Conservation (phyloP, 2,113 vertebrate species). For the Aspidoscelis tigris region DNA sequence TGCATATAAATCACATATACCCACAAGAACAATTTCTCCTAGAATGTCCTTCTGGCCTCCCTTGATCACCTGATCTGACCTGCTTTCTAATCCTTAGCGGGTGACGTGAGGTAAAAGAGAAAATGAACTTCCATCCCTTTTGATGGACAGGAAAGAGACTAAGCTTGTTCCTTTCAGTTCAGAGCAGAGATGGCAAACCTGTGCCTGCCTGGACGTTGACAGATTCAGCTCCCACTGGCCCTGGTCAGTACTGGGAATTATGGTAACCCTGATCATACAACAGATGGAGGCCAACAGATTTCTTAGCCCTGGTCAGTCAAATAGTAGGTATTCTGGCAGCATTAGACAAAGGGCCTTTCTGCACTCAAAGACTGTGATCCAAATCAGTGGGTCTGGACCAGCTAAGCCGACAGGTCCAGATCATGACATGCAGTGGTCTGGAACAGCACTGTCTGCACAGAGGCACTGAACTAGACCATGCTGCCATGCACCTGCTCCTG, state of each 20-base stretch:
- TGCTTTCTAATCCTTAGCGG: background rate
- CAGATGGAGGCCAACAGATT: background rate
- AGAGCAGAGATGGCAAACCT: background rate
- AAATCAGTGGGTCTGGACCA: too few relatives aligned
- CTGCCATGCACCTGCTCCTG: too few relatives aligned
- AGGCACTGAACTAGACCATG: too few relatives aligned
- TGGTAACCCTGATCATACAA: background rate
- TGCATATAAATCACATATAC: background rate
- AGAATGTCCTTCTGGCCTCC: background rate
- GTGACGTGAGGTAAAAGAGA: background rate
- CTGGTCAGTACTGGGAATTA: background rate
- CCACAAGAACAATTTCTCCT: background rate
- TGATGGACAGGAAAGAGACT: background rate
- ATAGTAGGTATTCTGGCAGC: too few relatives aligned
- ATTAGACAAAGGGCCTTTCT: too few relatives aligned
- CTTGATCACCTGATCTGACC: background rate
- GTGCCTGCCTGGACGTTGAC: background rate
- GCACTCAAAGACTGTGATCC: too few relatives aligned
- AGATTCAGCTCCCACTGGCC: background rate
- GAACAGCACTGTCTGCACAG: too few relatives aligned
- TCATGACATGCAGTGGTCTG: too few relatives aligned
- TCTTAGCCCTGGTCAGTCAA: too few relatives aligned
- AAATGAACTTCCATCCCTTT: too few relatives aligned
- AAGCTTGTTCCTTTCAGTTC: background rate
- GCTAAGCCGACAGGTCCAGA: too few relatives aligned